Conservation (phyloP, 2,797 vertebrate species). For the Smutsia gigantea region DNA sequence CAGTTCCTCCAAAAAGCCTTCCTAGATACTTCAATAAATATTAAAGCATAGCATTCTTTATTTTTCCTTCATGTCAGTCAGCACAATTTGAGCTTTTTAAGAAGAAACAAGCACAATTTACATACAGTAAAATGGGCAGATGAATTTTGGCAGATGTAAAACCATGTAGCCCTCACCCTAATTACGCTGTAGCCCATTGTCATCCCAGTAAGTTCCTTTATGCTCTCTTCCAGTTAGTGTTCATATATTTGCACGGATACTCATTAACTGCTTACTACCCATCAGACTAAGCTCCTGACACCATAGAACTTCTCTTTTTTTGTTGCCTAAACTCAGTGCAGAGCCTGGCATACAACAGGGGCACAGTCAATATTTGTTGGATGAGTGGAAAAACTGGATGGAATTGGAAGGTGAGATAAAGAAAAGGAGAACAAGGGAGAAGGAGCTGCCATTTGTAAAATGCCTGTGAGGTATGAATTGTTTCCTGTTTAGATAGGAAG, state of each 20-base stretch:
- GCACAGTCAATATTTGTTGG: neutral
- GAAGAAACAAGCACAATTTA: neutral
- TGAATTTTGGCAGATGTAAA: neutral
- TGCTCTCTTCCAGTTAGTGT: neutral
- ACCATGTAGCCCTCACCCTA: neutral
- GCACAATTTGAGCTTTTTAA: neutral
- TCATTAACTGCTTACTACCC: neutral
- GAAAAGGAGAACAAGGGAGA: neutral
- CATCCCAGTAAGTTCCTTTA: neutral
- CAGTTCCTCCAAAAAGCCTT: neutral
- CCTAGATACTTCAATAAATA: neutral
- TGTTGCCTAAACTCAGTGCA: neutral
- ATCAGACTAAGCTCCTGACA: neutral
- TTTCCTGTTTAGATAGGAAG: neutral
- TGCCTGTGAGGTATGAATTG: neutral
- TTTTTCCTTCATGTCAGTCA: neutral
- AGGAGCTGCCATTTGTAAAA: neutral
- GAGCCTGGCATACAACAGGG: neutral
- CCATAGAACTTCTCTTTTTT: neutral
- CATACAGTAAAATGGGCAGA: neutral
- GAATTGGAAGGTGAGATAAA: neutral
- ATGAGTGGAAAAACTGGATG: neutral
- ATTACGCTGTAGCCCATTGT: neutral
- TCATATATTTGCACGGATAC: neutral
- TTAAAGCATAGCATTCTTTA: neutral